These are phyloP conservation scores for Leptoclinus maculatus DNA, from an alignment of 2,797 vertebrate genomes.

Conservation along the genomic window DNA sequence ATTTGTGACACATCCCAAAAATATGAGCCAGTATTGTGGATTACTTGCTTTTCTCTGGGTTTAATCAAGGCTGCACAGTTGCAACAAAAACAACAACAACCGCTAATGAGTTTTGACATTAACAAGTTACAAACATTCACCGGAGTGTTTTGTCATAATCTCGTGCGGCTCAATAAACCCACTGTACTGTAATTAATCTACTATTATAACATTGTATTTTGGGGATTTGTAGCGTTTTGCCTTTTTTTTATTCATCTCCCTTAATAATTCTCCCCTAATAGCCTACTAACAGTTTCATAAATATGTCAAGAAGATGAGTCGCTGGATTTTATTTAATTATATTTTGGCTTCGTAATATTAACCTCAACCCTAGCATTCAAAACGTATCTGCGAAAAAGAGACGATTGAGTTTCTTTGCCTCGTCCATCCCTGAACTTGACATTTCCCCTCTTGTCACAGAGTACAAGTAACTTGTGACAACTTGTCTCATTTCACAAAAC, in stretches of 20 bases:
- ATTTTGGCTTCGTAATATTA: slow-evolving; percentile 15
- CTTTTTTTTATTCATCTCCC: slow-evolving; percentile 31
- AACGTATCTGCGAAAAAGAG: slow-evolving; percentile 11
- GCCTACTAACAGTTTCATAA: slow-evolving; percentile 38
- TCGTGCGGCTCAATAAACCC: slow-evolving; percentile 21
- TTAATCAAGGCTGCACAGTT: slow-evolving; percentile 36
- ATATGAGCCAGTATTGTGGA: slow-evolving; percentile 19
- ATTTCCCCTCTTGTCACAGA: slow-evolving; percentile 71
- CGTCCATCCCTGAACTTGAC: slow-evolving; percentile 60
- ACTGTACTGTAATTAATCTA: slow-evolving; percentile 30
- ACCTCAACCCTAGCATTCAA: neutral
- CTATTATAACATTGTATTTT: slow-evolving; percentile 27
- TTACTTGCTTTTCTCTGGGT: slow-evolving; percentile 34
- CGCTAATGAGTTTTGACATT: slow-evolving; percentile 12
- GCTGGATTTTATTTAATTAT: slow-evolving; percentile 17
- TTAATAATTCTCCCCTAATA: slow-evolving; percentile 28
- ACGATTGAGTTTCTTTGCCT: slow-evolving; percentile 14
- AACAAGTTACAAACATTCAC: slow-evolving; percentile 8
- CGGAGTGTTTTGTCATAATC: slow-evolving; percentile 10
- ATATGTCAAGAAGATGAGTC: slow-evolving; percentile 46
- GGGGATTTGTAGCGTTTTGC: slow-evolving; percentile 32
- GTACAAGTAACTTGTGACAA: slow-evolving; percentile 75
- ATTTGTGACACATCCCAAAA: slow-evolving; percentile 47
- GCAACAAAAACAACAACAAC: neutral
- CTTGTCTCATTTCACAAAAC: slow-evolving; percentile 61